phyloP scores from a whole-genome alignment of 92 coral and sea anemone genomes.

The Desmophyllum pertusum region DNA sequence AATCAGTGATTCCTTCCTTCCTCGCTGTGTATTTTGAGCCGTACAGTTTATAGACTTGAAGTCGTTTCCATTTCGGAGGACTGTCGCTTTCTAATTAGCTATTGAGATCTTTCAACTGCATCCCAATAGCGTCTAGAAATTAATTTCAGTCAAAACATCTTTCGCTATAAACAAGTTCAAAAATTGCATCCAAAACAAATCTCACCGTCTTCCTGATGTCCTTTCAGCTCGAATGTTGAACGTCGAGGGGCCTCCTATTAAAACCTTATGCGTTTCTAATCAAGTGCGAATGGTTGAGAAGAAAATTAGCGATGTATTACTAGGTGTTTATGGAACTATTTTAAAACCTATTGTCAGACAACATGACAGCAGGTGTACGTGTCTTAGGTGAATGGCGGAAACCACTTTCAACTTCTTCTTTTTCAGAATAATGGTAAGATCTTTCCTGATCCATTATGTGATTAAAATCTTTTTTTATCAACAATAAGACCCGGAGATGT shows the following conservation, averaged over 20 bases:
- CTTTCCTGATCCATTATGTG: not conserved
- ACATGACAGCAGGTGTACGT: not conserved
- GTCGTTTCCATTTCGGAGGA: not conserved
- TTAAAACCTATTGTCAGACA: too few species aligned
- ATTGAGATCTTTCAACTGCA: not conserved
- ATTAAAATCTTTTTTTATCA: not conserved
- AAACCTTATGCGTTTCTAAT: not conserved
- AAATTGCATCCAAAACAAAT: not conserved
- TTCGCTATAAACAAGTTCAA: not conserved
- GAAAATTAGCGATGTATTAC: not conserved
- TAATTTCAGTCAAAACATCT: too few species aligned
- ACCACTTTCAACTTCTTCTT: not conserved
- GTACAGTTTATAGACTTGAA: not conserved
- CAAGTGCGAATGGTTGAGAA: not conserved
- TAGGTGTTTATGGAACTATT: not conserved
- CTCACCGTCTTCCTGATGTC: not conserved
- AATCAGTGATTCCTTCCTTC: too few species aligned
- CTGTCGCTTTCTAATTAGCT: not conserved
- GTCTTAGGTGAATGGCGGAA: too few species aligned
- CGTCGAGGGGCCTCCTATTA: not conserved
- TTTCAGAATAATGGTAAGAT: not conserved
- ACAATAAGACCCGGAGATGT: not conserved
- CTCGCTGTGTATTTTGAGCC: not conserved
- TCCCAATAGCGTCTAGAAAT: too few species aligned
- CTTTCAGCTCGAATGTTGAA: not conserved